Evolutionary conservation across 2,113 vertebrate species (phyloP), one percentile per base, ranked within the genome.

Genomic region (Halcyon malimbica): DNA sequence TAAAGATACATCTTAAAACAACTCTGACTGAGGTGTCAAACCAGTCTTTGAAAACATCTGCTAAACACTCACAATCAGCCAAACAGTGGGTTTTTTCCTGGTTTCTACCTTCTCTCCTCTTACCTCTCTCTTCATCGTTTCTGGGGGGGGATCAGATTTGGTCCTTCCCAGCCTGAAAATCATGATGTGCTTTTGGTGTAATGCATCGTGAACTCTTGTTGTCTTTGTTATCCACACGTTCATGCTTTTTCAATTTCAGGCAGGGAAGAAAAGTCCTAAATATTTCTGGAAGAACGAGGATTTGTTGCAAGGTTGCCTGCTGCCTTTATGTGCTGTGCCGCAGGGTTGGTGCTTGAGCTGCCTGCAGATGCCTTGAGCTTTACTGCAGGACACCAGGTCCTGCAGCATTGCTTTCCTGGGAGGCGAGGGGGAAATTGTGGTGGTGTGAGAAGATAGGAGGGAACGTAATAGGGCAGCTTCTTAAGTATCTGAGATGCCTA

Each of bases 1-100:
- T 62, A 74, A 93, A 86, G 80, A 65, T 63, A n/a, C 31, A 35
- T 85, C 79, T 76, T 73, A n/a, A 65, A 87, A 59, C 62, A 39
- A 6, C 59, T 48, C 33, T 33, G 20, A 79, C 73, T 2, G 7
- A 79, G 83, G 65, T 76, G 67, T 73, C 80, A 57, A 48, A 53
- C 59, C 16, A 10, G 71, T n/a, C 86, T 64, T 75, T 18, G 79
- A 21, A 71, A 78, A 63, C 74, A 28, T 68, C 53, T 91, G 62
- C 78, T 89, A 10, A 82, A 50, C 51, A 57, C 69, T 31, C 69
- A 78, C 48, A 13, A 1, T 54, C 48, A 84, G 65, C 28, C 92
- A 51, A 70, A 67, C 23, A 4, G 28, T 10, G 33, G n/a, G 4
- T 39, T 53, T 48, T 51, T 48, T 70, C 65, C 48, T 85, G 57